Conservation (phyloP, 2,797 vertebrate species). For the Siniperca scherzeri region DNA sequence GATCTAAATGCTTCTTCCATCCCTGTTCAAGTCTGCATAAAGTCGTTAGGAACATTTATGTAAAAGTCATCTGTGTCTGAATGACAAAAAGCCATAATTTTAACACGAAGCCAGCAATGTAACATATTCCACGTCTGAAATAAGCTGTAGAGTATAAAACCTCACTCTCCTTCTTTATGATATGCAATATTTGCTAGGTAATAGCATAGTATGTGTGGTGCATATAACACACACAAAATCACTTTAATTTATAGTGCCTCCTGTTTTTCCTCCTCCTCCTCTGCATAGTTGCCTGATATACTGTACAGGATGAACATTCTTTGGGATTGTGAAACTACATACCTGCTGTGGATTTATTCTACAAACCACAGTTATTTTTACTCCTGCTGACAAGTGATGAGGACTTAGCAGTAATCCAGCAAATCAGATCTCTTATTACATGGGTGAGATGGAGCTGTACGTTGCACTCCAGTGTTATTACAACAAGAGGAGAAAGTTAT, state of each 20-base stretch:
- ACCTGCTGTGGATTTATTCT: constrained; percentile 67
- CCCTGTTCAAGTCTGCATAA: background rate
- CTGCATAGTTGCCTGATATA: constrained; percentile 23
- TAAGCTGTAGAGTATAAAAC: background rate
- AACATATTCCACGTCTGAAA: background rate
- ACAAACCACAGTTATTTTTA: constrained; percentile 76
- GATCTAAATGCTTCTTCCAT: too few relatives aligned
- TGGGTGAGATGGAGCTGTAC: constrained; percentile 62
- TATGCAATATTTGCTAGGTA: constrained; percentile 8
- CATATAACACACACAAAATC: constrained; percentile 23
- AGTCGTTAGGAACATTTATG: background rate
- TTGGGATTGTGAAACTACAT: constrained; percentile 63
- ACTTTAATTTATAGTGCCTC: constrained; percentile 33
- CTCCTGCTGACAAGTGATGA: constrained; percentile 76
- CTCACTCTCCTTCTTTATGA: background rate
- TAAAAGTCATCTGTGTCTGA: background rate
- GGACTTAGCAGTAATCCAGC: constrained; percentile 72
- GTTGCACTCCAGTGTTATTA: constrained; percentile 64
- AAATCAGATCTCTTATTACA: constrained; percentile 77
- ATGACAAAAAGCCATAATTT: background rate
- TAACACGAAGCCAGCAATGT: background rate
- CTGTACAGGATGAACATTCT: constrained; percentile 43
- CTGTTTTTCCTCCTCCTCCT: background rate
- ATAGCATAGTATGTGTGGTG: background rate
- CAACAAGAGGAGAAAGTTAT: constrained; percentile 61